Percentiles rank a stretch among this genome's conserved stretches.
Conservation (phyloP, 2,888 invertebrate species). For the Cryptocephalus moraei region DNA sequence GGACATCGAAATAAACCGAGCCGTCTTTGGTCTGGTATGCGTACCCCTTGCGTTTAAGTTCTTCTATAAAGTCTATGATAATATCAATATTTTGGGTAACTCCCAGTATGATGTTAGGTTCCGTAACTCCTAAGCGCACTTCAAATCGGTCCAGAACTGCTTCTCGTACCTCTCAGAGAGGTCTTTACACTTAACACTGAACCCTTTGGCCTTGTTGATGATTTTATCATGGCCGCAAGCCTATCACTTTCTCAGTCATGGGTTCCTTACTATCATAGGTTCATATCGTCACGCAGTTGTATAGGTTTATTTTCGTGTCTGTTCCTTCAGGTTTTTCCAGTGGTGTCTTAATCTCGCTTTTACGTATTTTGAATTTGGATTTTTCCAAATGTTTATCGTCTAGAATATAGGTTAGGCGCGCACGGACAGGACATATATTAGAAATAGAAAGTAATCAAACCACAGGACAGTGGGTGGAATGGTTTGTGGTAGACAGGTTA, state of each 20-base stretch:
- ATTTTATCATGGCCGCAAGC: conserved; percentile 95
- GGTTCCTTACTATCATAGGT: conserved; percentile 59
- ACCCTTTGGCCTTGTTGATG: conserved; percentile 55
- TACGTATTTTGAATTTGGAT: too few relatives aligned
- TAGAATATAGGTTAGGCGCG: too few relatives aligned
- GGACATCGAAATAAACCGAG: conserved; percentile 77
- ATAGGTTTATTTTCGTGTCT: conserved; percentile 54
- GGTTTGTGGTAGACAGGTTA: too few relatives aligned
- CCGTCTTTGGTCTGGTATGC: conserved; percentile 65
- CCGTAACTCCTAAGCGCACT: conserved; percentile 55
- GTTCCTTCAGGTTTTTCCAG: conserved; percentile 44
- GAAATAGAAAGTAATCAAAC: too few relatives aligned
- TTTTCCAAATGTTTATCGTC: too few relatives aligned
- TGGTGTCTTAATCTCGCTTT: background rate
- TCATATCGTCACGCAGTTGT: conserved; percentile 66
- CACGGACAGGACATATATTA: too few relatives aligned
- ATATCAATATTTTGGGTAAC: conserved; percentile 76
- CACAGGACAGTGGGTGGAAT: too few relatives aligned
- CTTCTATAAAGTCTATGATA: conserved; percentile 64
- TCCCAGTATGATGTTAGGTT: conserved; percentile 61
- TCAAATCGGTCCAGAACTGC: conserved; percentile 75
- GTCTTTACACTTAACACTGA: conserved; percentile 44
- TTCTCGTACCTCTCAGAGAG: conserved; percentile 58
- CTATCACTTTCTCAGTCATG: conserved; percentile 71
- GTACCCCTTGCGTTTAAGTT: conserved; percentile 49